Evolutionary conservation across 2,113 vertebrate species (phyloP).

Genomic region (Chascanopsetta lugubris): DNA sequence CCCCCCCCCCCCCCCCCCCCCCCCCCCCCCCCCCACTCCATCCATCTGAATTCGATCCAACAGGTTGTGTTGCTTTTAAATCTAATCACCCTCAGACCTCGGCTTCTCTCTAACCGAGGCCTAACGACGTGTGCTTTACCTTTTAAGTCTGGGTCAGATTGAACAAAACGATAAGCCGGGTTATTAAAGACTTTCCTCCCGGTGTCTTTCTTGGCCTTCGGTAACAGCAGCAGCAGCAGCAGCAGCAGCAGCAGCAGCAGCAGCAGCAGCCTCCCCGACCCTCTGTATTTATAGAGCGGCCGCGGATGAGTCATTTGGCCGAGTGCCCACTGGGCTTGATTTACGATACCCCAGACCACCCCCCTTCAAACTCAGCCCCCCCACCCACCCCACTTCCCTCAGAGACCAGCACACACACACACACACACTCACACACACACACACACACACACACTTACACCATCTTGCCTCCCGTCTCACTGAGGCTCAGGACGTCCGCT

Average conservation of each 20-base stretch:
- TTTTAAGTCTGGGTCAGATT: slow-evolving; percentile 31
- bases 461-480: slow-evolving; percentile 54
- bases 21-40: neutral
- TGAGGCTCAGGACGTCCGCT: slow-evolving; percentile 2
- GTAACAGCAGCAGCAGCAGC: slow-evolving; percentile 68
- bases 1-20: neutral
- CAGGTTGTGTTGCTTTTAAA: slow-evolving; percentile 24
- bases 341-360: slow-evolving; percentile 20
- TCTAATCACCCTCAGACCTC: neutral
- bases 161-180: slow-evolving; percentile 47
- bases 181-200: slow-evolving; percentile 50
- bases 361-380: slow-evolving; percentile 41
- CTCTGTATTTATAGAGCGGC: slow-evolving; percentile 81
- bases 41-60: slow-evolving; percentile 15
- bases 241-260: too few relatives aligned
- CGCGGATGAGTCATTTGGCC: slow-evolving; percentile 74
- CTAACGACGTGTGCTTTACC: slow-evolving; percentile 28
- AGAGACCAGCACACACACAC: neutral
- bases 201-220: slow-evolving; percentile 56
- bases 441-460: slow-evolving; percentile 52
- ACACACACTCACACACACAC: slow-evolving; percentile 11
- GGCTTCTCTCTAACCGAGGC: slow-evolving; percentile 1
- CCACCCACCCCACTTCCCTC: slow-evolving; percentile 51
- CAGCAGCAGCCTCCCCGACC: slow-evolving; percentile 58
- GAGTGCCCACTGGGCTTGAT: slow-evolving; percentile 55